Percentiles rank a stretch among this genome's conserved stretches.
Evolutionary conservation across 64 coral and sea anemone species (phyloP).

Genomic region (Stylophora pistillata): DNA sequence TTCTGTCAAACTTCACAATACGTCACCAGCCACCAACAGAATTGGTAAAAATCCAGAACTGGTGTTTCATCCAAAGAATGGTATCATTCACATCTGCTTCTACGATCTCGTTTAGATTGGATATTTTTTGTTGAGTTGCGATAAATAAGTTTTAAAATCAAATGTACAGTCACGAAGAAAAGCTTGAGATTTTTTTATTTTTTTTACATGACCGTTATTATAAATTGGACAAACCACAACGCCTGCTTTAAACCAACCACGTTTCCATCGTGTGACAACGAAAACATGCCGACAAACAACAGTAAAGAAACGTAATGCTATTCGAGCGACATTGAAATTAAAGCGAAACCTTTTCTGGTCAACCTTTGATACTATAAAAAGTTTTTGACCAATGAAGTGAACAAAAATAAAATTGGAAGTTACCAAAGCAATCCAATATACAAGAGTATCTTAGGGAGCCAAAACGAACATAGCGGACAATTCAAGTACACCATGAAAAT

Average conservation of each 20-base stretch:
- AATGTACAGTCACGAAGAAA: background rate
- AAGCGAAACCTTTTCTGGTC: background rate
- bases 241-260: background rate
- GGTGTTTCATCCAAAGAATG: conserved; percentile 1
- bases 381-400: background rate
- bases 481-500: no score
- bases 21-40: background rate
- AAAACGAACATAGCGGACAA: no score
- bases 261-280: conserved; percentile 28
- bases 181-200: background rate
- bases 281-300: conserved; percentile 39
- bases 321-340: background rate
- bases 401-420: background rate
- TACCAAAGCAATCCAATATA: background rate
- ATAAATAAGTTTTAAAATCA: background rate
- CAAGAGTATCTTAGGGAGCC: no score
- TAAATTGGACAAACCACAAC: background rate
- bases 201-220: background rate
- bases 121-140: background rate
- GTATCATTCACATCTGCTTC: background rate
- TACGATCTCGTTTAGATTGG: background rate
- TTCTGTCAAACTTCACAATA: conserved; percentile 28
- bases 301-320: background rate
- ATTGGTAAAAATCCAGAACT: conserved; percentile 7
- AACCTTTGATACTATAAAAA: background rate